Percentiles rank a stretch among this genome's conserved stretches.
These are phyloP conservation scores for Clangula hyemalis DNA, from an alignment of 2,797 vertebrate genomes.

Conservation along the genomic window DNA sequence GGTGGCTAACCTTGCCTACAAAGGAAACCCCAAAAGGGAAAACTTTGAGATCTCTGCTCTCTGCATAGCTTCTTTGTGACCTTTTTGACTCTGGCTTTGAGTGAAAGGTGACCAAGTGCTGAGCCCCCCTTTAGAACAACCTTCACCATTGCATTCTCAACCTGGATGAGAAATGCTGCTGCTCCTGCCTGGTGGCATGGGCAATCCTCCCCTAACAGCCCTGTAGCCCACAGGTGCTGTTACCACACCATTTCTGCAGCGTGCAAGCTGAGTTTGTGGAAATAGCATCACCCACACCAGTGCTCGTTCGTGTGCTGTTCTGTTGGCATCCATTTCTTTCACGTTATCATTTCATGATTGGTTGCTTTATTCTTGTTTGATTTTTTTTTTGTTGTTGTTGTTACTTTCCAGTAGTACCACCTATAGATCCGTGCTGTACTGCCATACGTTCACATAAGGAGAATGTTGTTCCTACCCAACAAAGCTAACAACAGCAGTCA, in stretches of 20 bases:
- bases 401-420: neutral
- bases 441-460: neutral
- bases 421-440: neutral
- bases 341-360: neutral
- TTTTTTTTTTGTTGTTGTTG: neutral
- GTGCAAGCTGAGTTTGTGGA: neutral
- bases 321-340: neutral
- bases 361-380: neutral
- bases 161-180: neutral
- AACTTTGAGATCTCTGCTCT: neutral
- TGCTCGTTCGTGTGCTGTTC: neutral
- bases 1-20: neutral
- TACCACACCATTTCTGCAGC: neutral
- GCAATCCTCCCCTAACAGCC: rapidly evolving
- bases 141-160: neutral
- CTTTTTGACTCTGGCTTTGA: neutral
- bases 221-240: neutral
- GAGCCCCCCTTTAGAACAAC: neutral
- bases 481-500: neutral
- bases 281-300: neutral
- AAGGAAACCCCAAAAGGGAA: neutral
- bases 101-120: neutral
- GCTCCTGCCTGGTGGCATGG: neutral
- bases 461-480: neutral
- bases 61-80: neutral